phyloP scores from a whole-genome alignment of 2,888 invertebrate genomes.

The Tuta absoluta region DNA sequence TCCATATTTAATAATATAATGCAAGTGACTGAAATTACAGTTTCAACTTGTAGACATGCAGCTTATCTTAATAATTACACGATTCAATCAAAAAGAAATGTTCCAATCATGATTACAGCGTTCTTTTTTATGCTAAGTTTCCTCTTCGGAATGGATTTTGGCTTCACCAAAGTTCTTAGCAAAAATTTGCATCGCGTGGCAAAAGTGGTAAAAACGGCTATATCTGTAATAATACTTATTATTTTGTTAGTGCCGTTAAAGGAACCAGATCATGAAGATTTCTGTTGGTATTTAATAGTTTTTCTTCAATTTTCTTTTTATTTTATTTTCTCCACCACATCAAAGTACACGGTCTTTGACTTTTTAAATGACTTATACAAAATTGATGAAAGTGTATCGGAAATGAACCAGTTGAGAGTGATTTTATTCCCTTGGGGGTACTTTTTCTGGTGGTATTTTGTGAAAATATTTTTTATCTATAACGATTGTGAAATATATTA shows the following conservation, averaged over 20 bases:
- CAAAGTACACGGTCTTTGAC: conserved; percentile 9
- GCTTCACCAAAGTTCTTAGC: background rate
- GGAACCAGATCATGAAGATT: background rate
- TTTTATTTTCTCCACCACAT: background rate
- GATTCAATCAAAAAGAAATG: background rate
- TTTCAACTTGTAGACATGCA: background rate
- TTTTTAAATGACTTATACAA: background rate
- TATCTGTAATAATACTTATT: background rate
- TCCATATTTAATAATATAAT: background rate
- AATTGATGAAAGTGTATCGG: background rate
- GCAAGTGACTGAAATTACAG: background rate
- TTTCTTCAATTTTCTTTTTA: conserved; percentile 13
- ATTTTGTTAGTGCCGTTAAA: background rate
- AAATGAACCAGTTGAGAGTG: background rate
- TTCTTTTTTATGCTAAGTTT: conserved; percentile 9
- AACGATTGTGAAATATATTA: background rate
- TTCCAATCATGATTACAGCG: background rate
- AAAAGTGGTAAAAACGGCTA: background rate
- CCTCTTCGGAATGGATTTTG: conserved; percentile 11
- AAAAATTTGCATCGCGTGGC: background rate
- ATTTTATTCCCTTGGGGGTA: background rate
- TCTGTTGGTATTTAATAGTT: background rate
- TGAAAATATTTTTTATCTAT: background rate
- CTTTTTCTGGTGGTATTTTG: background rate
- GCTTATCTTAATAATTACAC: background rate